Evolutionary conservation across 2,113 vertebrate species (phyloP).

Genomic region (Peromyscus polionotus): DNA sequence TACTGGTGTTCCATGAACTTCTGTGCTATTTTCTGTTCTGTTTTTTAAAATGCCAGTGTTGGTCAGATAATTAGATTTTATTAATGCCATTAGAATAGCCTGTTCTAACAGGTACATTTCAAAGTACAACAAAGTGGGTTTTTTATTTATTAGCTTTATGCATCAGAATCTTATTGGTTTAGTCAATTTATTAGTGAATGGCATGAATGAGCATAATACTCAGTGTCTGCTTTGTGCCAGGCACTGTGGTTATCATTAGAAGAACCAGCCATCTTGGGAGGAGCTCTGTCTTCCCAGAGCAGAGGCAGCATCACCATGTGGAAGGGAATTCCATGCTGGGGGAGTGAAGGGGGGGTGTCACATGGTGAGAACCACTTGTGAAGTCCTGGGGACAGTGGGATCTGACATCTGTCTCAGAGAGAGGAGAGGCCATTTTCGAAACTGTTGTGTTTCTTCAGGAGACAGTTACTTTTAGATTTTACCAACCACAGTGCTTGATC

Average conservation of each 20-base stretch:
- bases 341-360: background rate
- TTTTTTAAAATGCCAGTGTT: slow-evolving; percentile 29
- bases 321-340: background rate
- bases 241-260: background rate
- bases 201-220: background rate
- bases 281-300: background rate
- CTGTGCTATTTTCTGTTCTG: slow-evolving; percentile 19
- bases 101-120: slow-evolving; percentile 23
- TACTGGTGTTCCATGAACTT: slow-evolving; percentile 7
- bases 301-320: background rate
- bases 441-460: background rate
- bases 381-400: background rate
- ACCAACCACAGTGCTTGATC: background rate
- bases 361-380: background rate
- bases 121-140: background rate
- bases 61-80: background rate
- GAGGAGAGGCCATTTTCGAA: background rate
- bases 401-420: background rate
- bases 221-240: background rate
- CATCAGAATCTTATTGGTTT: slow-evolving; percentile 25
- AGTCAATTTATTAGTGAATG: slow-evolving; percentile 11
- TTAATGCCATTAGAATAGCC: background rate
- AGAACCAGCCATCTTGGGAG: background rate
- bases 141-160: slow-evolving; percentile 35
- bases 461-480: background rate